These are phyloP conservation scores for Odontothrips loti DNA, from an alignment of 2,888 invertebrate species.

Conservation along the genomic window DNA sequence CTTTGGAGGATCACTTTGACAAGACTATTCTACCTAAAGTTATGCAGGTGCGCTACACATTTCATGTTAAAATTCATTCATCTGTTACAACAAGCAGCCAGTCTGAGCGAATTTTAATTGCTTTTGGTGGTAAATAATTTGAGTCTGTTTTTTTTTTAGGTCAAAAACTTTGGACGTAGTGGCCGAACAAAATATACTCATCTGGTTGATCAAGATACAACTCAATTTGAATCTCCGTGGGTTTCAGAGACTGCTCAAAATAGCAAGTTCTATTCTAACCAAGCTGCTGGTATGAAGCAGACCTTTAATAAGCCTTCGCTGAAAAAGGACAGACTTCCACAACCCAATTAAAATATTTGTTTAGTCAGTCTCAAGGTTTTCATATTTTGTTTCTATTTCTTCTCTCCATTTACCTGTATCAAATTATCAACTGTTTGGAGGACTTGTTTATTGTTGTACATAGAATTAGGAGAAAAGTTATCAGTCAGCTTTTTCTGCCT, in stretches of 20 bases:
- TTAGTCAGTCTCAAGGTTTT: not conserved
- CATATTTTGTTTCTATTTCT: not conserved
- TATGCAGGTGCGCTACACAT: slow-evolving; percentile 69
- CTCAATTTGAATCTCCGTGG: slow-evolving; percentile 97
- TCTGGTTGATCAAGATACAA: slow-evolving; percentile 97
- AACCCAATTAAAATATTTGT: not conserved
- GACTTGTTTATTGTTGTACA: not conserved
- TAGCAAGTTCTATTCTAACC: slow-evolving; percentile 77
- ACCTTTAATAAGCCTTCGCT: slow-evolving; percentile 82
- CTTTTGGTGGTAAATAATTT: not conserved
- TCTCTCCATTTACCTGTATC: not conserved
- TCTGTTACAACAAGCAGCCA: too few relatives aligned
- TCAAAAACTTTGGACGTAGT: slow-evolving; percentile 98
- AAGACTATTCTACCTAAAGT: slow-evolving; percentile 98
- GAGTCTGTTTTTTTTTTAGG: slow-evolving; percentile 48
- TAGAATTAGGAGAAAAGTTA: not conserved
- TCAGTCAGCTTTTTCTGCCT: not conserved
- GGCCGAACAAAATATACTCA: slow-evolving; percentile 99
- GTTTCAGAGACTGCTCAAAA: slow-evolving; percentile 85
- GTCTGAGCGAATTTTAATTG: too few relatives aligned
- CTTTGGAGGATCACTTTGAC: slow-evolving; percentile 98
- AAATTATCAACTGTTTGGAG: too few relatives aligned
- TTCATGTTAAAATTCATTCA: not conserved
- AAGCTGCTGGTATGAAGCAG: slow-evolving; percentile 91
- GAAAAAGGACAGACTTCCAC: slow-evolving; percentile 49